Conservation (phyloP, 2,888 invertebrate species). For the Molanna angustata region DNA sequence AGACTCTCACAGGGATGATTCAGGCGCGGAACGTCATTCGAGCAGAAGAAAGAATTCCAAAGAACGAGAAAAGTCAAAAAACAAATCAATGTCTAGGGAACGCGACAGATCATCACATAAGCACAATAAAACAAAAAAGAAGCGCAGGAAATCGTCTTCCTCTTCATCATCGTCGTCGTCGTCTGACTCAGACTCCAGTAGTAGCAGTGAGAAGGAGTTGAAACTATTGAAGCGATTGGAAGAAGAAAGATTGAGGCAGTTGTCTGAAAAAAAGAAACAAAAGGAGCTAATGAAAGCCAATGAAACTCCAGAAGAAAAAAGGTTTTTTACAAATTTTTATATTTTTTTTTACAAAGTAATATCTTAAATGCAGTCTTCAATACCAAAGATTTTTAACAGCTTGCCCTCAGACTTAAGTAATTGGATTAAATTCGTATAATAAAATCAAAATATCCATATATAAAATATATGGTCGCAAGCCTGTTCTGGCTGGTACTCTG, state of each 20-base stretch:
- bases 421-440: no score
- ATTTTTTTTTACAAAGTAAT: no score
- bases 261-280: constrained; percentile 62
- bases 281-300: constrained; percentile 80
- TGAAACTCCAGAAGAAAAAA: constrained; percentile 95
- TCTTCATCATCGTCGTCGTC: constrained; percentile 35
- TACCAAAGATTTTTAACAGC: no score
- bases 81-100: constrained; percentile 11
- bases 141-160: constrained; percentile 31
- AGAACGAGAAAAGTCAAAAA: constrained; percentile 3
- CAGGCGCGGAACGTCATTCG: no score
- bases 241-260: constrained; percentile 63
- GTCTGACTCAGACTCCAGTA: constrained; percentile 35
- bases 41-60: constrained; percentile 2
- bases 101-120: constrained; percentile 5
- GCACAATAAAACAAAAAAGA: constrained; percentile 29
- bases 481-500: no score
- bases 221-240: constrained; percentile 71
- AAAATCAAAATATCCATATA: no score
- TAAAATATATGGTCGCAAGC: no score
- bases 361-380: no score
- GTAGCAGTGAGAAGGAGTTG: constrained; percentile 54
- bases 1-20: neutral
- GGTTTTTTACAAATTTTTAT: constrained; percentile 38
- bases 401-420: no score